Percentiles rank a stretch among this genome's conserved stretches.
Conservation (phyloP, 2,888 invertebrate species). For the Nymphalis c-album region DNA sequence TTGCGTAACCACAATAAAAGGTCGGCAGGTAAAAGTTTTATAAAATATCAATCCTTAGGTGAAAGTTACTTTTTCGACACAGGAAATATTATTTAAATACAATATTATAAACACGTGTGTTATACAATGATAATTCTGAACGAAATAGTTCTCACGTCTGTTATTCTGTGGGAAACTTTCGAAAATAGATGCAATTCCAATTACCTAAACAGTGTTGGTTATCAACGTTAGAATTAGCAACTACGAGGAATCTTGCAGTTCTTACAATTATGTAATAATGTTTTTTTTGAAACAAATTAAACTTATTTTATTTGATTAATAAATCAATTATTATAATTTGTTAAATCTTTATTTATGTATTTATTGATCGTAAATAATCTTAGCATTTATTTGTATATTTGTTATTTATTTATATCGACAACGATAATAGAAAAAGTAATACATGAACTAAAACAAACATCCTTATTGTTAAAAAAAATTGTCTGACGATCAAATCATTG, state of each 20-base stretch:
- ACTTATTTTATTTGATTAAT: no score
- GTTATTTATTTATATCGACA: no score
- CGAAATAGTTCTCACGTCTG: slow-evolving; percentile 31
- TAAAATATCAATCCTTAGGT: slow-evolving; percentile 1
- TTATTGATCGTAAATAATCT: no score
- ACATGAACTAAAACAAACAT: no score
- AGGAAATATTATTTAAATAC: slow-evolving; percentile 16
- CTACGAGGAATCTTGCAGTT: not conserved
- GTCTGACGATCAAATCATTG: no score
- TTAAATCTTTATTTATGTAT: no score
- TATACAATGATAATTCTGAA: slow-evolving; percentile 19
- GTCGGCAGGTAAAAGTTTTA: slow-evolving; percentile 41
- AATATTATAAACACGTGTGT: slow-evolving; percentile 31
- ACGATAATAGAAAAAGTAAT: no score
- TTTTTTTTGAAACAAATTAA: not conserved
- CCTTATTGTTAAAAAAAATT: no score
- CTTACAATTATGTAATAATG: slow-evolving; percentile 6
- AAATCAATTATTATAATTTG: no score
- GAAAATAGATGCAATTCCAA: slow-evolving; percentile 25
- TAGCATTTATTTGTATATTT: no score
- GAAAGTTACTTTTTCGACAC: slow-evolving; percentile 11
- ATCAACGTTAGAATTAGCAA: slow-evolving; percentile 13
- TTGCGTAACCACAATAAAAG: slow-evolving; percentile 53
- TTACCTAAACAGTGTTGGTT: slow-evolving; percentile 23
- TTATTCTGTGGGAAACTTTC: slow-evolving; percentile 28